Evolutionary conservation across 2,888 invertebrate species (phyloP).

Genomic region (Mesoligia furuncula): DNA sequence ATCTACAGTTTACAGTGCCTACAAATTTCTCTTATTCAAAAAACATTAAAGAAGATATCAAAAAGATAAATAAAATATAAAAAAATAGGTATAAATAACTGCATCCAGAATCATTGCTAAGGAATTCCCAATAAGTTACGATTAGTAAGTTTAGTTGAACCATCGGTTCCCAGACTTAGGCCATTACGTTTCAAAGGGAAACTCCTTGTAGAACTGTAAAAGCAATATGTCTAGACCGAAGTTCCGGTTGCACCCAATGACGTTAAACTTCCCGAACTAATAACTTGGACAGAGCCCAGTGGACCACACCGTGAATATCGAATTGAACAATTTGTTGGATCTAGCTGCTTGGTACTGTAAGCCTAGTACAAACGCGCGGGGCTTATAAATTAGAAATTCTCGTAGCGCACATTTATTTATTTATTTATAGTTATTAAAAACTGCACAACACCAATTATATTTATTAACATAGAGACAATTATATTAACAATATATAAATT

Average conservation of each 20-base stretch:
- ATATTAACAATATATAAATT: no score
- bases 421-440: no score
- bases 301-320: slow-evolving; percentile 36
- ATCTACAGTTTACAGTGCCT: no score
- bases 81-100: neutral
- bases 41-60: no score
- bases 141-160: slow-evolving; percentile 7
- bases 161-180: neutral
- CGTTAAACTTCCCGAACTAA: slow-evolving; percentile 49
- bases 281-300: slow-evolving; percentile 42
- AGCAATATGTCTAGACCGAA: slow-evolving; percentile 49
- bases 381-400: neutral
- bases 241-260: slow-evolving; percentile 41
- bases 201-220: slow-evolving; percentile 24
- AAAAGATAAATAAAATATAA: no score
- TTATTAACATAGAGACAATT: no score
- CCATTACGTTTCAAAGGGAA: slow-evolving; percentile 22
- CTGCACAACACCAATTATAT: no score
- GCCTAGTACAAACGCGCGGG: neutral
- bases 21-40: no score
- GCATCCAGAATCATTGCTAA: neutral
- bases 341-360: neutral
- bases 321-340: slow-evolving; percentile 29
- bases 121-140: neutral
- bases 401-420: no score